Evolutionary conservation across 2,888 invertebrate species (phyloP), one percentile per base, ranked within the genome.

Genomic region (Trissonchulus latispiculum): DNA sequence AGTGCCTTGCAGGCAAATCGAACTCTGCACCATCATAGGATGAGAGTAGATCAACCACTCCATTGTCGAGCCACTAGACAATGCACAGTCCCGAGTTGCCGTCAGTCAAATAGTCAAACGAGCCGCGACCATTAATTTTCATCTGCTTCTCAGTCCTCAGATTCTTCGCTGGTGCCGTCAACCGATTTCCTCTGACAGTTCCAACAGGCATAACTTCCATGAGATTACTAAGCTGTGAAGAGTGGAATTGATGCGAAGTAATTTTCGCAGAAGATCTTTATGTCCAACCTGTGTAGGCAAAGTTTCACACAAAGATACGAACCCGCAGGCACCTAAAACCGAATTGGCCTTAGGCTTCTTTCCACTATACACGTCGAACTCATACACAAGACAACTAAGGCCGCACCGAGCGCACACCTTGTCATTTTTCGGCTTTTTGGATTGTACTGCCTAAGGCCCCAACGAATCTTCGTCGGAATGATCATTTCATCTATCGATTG

Each of bases 61-160:
- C 66, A 35, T 64, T 64, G 66, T 64, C 66, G 18, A 64, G 33
- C 66, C 66, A 64, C 8, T 35, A 35, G 15, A 64, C 18, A 29
- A 8, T 8, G 18, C 29, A 31, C 8, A 29, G n/a, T n/a, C 8
- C n/a, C 32, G 66, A 64, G 33, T 64, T 64, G 8, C 32, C 66
- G 33, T 64, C 66, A 18, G 29, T 64, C 66, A 64, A 18, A 35
- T 64, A 64, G 33, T 64, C 66, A 35, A 32, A 64, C 18, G 66
- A 8, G 33, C 66, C 66, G 18, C 66, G 15, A 64, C 66, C 66
- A 32, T 64, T 59, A 18, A 23, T n/a, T 18, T n/a, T 18, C 59
- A 59, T 18, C n/a, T 59, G 59, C 59, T 59, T 59, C n/a, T 59
- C 59, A n/a, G 18, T 18, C 59, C 18, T 23, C 59, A 59, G n/a